Base-by-base conservation (phyloP, 2,888 invertebrate species). In the Drosophila pseudotalamancana region DNA sequence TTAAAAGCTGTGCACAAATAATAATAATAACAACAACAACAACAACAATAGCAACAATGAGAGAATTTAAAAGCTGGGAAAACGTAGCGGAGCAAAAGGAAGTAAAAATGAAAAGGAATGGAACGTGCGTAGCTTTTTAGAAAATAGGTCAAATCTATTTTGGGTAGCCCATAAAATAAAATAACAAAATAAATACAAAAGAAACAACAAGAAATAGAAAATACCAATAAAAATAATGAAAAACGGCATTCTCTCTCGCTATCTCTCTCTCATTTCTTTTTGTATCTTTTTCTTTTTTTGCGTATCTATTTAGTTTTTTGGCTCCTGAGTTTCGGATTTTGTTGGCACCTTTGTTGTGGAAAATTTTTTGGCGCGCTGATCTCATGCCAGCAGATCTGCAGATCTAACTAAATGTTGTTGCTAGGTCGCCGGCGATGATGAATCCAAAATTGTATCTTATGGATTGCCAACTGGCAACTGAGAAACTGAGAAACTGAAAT, bases 61-160 rank as follows among this genome's bases (percentile, higher is more conserved):
- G 4, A 6, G 29, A 11, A 29, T 6, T 23, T 5, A 6, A 29
- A 55, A 29, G 35, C 32, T 29, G 37, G 12, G 40, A 19, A 40
- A 16, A 6, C 18, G 45, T 21, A 35, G 51, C 37, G 29, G n/a
- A 34, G 37, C 49, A 55, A 27, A 48, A 63, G 63, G 40, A 55
- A 53, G 48, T 34, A 23, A 39, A 48, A 43, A 48, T 45, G 23
- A 23, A 51, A 68, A 65, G 59, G 66, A 71, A 71, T 53, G 72
- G 18, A 72, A 70, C 42, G 72, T 75, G 72, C 72, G 76, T 71
- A 50, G 56, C 54, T 49, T 64, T 72, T 75, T 35, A 3, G 63
- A 87, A 81, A 81, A 81, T 81, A 61, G 80, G 80, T 81, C 80
- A 81, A 81, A 87, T 87, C 87, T 81, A 81, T 87, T 81, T 87